These are phyloP conservation scores for Lucilia sericata DNA, from an alignment of 1,140 invertebrate genomes.

Conservation along the genomic window DNA sequence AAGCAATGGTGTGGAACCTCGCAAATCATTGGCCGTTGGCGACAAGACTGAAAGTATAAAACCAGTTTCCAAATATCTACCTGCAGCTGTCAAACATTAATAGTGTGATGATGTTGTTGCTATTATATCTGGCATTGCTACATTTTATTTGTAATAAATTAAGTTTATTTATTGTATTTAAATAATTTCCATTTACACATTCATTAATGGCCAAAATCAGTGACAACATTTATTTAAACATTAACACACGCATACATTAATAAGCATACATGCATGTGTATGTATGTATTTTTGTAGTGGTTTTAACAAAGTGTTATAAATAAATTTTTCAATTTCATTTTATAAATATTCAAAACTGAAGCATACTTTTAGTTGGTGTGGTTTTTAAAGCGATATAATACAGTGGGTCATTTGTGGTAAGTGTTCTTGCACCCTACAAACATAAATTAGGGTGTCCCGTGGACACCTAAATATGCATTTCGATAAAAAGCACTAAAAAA, in stretches of 20 bases:
- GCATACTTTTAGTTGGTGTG: neutral
- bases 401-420: too few species aligned
- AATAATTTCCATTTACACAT: neutral
- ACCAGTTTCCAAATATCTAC: slow-evolving; percentile 32
- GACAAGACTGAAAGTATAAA: neutral
- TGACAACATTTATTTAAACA: neutral
- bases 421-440: too few species aligned
- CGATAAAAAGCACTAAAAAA: too few species aligned
- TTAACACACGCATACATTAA: too few species aligned
- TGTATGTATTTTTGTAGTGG: too few species aligned
- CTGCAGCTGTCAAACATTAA: slow-evolving; percentile 33
- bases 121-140: neutral
- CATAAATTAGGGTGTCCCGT: too few species aligned
- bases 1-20: slow-evolving; percentile 10
- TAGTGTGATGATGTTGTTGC: neutral
- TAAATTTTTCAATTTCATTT: neutral
- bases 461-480: too few species aligned
- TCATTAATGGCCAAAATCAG: neutral
- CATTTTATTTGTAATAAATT: slow-evolving; percentile 29
- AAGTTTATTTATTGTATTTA: slow-evolving; percentile 34
- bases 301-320: neutral
- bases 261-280: too few species aligned
- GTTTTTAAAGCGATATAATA: too few species aligned
- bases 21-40: neutral
- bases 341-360: neutral